Percentiles rank a stretch among this genome's conserved stretches.
Evolutionary conservation across 2,888 invertebrate genomes (phyloP).

Genomic region (Limenitis camilla): DNA sequence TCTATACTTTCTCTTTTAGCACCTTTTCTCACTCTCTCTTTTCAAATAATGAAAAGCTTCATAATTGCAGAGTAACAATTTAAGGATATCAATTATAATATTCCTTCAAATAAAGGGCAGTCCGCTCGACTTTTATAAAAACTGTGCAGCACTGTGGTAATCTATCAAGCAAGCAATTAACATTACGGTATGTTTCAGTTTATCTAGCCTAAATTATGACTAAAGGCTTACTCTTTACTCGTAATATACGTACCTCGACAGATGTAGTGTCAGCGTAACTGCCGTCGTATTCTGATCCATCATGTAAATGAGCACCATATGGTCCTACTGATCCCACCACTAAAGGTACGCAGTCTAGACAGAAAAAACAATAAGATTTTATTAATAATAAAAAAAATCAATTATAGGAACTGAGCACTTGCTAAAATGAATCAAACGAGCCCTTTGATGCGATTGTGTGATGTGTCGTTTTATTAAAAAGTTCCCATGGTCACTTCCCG

Average conservation of each 20-base stretch:
- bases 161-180: constrained; percentile 7
- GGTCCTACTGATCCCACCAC: constrained; percentile 94
- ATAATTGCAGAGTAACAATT: too few relatives aligned
- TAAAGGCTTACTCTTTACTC: neutral
- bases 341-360: constrained; percentile 64
- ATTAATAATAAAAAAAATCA: neutral
- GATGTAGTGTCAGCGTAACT: constrained; percentile 81
- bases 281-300: constrained; percentile 96
- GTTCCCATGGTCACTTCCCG: too few relatives aligned
- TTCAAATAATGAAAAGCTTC: too few relatives aligned
- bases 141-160: neutral
- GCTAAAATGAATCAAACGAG: too few relatives aligned
- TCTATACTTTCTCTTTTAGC: too few relatives aligned
- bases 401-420: too few relatives aligned
- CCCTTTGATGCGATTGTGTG: too few relatives aligned
- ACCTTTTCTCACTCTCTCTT: too few relatives aligned
- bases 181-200: neutral
- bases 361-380: constrained; percentile 9
- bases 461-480: too few relatives aligned
- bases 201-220: neutral
- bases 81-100: too few relatives aligned
- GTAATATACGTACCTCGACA: constrained; percentile 56
- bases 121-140: too few relatives aligned
- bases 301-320: constrained; percentile 91
- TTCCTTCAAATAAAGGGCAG: too few relatives aligned